phyloP scores from a whole-genome alignment of 2,888 invertebrate genomes.

The Cosmopolites sordidus region DNA sequence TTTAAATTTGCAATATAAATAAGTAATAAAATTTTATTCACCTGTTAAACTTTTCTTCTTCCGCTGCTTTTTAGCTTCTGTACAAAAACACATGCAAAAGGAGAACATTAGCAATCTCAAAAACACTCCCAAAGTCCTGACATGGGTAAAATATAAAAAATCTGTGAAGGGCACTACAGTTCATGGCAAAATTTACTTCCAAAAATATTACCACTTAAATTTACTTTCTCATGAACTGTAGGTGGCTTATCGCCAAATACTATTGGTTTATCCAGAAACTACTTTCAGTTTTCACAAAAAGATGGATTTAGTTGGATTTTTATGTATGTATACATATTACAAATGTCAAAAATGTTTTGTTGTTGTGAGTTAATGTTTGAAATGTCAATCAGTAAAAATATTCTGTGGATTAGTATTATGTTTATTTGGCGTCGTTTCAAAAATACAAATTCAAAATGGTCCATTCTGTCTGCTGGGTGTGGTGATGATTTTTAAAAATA shows the following conservation, averaged over 20 bases:
- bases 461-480: no score
- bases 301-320: no score
- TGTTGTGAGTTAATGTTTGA: no score
- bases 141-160: conserved; percentile 45
- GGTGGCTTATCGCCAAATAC: conserved; percentile 29
- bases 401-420: no score
- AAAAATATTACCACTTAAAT: background rate
- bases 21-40: conserved; percentile 59
- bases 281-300: no score
- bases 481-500: no score
- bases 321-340: no score
- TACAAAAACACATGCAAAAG: conserved; percentile 56
- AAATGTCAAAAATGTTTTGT: no score
- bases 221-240: conserved; percentile 30
- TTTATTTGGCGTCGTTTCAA: no score
- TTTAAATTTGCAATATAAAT: conserved; percentile 31
- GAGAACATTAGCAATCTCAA: conserved; percentile 52
- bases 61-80: conserved; percentile 94
- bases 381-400: no score
- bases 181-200: conserved; percentile 26
- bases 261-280: no score
- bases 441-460: no score
- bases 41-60: conserved; percentile 89
- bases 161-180: conserved; percentile 26
- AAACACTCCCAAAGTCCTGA: conserved; percentile 51